Evolutionary conservation across 2,797 vertebrate genomes (phyloP).

Genomic region (Siniperca undulata): DNA sequence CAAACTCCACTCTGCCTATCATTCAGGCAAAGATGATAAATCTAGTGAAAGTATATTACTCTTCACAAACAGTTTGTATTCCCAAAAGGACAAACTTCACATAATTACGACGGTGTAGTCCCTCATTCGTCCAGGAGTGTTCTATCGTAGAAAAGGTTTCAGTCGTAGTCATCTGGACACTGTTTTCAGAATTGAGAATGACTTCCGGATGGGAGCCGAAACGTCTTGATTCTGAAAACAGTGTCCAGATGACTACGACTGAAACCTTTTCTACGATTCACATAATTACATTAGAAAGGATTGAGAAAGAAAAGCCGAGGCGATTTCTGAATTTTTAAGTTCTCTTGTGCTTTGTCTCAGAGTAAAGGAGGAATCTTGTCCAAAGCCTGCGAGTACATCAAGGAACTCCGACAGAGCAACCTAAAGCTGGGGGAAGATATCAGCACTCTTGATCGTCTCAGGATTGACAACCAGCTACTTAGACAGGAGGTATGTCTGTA

Average conservation of each 20-base stretch:
- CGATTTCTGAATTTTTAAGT: background rate
- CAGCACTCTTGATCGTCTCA: conserved; percentile 89
- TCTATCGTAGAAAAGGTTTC: too few species aligned
- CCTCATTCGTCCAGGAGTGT: too few species aligned
- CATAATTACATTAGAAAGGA: background rate
- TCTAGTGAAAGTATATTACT: background rate
- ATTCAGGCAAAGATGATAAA: too few species aligned
- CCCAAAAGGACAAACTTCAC: background rate
- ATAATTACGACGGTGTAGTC: background rate
- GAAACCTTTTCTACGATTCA: too few species aligned
- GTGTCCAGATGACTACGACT: too few species aligned
- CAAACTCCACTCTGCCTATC: background rate
- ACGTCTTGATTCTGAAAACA: too few species aligned
- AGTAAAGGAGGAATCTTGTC: conserved; percentile 97
- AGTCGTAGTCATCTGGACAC: too few species aligned
- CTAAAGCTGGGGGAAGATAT: conserved; percentile 90
- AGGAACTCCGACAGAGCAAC: conserved; percentile 94
- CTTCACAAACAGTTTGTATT: background rate
- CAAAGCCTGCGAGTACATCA: conserved; percentile 97
- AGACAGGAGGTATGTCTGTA: conserved; percentile 88
- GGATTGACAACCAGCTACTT: conserved; percentile 93
- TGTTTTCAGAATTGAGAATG: too few species aligned
- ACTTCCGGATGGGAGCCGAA: too few species aligned
- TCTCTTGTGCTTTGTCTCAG: conserved; percentile 68
- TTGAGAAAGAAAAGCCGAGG: background rate